Evolutionary conservation across 2,797 vertebrate genomes (phyloP).

Genomic region (Diceros bicornis): DNA sequence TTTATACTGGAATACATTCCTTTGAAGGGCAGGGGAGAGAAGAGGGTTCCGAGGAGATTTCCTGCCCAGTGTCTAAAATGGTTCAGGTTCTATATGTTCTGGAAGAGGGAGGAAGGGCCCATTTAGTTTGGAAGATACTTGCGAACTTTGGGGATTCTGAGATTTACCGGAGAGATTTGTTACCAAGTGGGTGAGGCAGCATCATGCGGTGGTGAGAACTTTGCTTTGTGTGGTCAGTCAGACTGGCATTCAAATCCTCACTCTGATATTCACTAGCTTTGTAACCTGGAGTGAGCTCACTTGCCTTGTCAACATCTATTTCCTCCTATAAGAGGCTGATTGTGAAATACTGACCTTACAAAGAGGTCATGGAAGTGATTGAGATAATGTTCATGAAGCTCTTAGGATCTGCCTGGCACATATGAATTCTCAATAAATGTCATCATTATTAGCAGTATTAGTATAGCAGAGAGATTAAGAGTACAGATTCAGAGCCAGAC

Average conservation of each 20-base stretch:
- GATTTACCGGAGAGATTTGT: conserved; percentile 18
- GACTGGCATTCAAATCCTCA: neutral
- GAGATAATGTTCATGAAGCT: neutral
- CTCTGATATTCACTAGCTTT: neutral
- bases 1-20: conserved; percentile 57
- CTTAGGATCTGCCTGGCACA: neutral
- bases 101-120: neutral
- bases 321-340: neutral
- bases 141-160: neutral
- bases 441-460: neutral
- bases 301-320: neutral
- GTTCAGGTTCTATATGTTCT: neutral
- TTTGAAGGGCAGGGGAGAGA: neutral
- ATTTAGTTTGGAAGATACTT: neutral
- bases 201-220: neutral
- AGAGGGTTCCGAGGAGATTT: conserved; percentile 14
- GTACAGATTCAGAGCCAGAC: neutral
- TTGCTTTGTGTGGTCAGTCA: neutral
- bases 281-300: neutral
- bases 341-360: neutral
- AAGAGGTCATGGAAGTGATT: neutral
- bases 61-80: neutral
- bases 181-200: neutral
- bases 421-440: neutral
- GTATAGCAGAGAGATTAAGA: neutral